Base-by-base conservation (phyloP, 2,797 vertebrate species). In the Smutsia gigantea region DNA sequence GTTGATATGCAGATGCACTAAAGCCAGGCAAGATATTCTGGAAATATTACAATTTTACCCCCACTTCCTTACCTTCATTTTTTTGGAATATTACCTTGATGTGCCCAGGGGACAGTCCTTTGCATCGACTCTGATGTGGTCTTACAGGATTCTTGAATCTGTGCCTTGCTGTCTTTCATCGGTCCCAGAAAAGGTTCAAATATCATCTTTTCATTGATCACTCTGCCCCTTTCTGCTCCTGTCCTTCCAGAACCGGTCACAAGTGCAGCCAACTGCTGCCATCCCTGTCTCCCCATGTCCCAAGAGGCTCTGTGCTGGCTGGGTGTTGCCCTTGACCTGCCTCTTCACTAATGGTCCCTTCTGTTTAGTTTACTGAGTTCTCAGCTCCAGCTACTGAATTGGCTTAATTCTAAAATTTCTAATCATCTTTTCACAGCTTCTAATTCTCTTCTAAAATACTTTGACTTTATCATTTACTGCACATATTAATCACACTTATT, bases 91-190 rank as follows among this genome's bases (percentile, higher is more conserved):
- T n/a, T 21, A 27, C 29, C 51, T 49, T 3, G 3, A 49, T 14
- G 1, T 19, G 5, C 7, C 34, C 0, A 0, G 11, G 1, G 10
- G 4, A 19, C 1, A 34, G 34, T 17, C 31, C 46, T 29, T 34
- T 7, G 0, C 15, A 5, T 37, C 61, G 9, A 12, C 4, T 42
- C 69, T 51, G 39, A 21, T 17, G 2, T 64, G 57, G 7, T 9
- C 21, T 77, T n/a, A 19, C 10, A 14, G 69, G 69, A 4, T 27
- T 51, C 78, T 42, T 1, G 51, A 18, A 14, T 11, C 49, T 39
- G 59, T 7, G 59, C 49, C 75, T 27, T 3, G 2, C 31, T 19
- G 21, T 69, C 51, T 10, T 37, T 19, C 39, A 18, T 31, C 17
- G 3, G 37, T 23, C 11, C n/a, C 53, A 21, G 59, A 25, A 18